Conservation (phyloP, 2,797 vertebrate species). For the Salarias fasciatus region DNA sequence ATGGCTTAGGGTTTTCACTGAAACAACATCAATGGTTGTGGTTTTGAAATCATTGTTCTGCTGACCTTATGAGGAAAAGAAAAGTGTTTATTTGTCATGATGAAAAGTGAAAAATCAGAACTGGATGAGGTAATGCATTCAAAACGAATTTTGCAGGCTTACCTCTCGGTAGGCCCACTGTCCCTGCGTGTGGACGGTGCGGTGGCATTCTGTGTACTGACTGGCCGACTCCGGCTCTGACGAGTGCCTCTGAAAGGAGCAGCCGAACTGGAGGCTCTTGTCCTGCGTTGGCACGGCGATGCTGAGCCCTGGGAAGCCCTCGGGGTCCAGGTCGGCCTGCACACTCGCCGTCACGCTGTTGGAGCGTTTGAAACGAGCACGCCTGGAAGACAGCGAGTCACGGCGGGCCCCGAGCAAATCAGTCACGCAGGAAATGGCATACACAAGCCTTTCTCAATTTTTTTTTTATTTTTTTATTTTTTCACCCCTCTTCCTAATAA, state of each 20-base stretch:
- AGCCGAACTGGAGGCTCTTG: conserved; percentile 96
- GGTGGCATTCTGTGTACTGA: conserved; percentile 94
- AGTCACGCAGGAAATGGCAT: conserved; percentile 28
- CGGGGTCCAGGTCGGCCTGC: conserved; percentile 96
- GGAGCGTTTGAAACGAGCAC: conserved; percentile 96
- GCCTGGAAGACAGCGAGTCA: conserved; percentile 78
- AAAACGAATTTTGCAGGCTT: neutral
- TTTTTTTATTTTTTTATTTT: neutral
- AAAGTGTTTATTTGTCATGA: too few relatives aligned
- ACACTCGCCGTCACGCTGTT: conserved; percentile 98
- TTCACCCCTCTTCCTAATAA: conserved; percentile 3
- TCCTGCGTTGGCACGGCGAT: conserved; percentile 92
- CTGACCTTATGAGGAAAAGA: too few relatives aligned
- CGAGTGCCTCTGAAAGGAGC: conserved; percentile 95
- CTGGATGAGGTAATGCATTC: too few relatives aligned
- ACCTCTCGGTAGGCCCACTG: conserved; percentile 97
- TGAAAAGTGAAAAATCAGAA: too few relatives aligned
- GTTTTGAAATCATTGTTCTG: too few relatives aligned
- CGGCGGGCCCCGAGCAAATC: conserved; percentile 23
- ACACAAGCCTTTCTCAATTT: conserved; percentile 12
- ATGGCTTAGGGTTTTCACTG: too few relatives aligned
- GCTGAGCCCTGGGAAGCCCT: conserved; percentile 88
- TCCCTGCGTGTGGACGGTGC: conserved; percentile 98
- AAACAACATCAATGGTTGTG: too few relatives aligned
- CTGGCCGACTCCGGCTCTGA: conserved; percentile 94